Evolutionary conservation across 2,113 vertebrate genomes (phyloP), one percentile per base, ranked within the genome.

Genomic region (Madoqua kirkii): DNA sequence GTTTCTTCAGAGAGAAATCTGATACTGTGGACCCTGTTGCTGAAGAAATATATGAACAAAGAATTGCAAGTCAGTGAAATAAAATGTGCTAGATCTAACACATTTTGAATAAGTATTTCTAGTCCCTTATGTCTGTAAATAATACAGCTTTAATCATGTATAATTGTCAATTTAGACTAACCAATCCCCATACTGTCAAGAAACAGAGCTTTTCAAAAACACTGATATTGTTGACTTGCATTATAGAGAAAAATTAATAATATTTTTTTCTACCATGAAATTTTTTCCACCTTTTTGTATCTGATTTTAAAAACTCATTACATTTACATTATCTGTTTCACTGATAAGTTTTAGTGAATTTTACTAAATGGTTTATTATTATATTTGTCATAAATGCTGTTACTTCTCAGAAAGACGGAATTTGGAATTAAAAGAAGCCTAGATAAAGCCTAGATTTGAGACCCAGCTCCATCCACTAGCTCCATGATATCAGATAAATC

Each of bases 291-390:
- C 8, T 82, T 14, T 91, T 84, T 48, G 36, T 71, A 55, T 78
- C 33, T 95, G 9, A 76, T 55, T 67, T 89, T n/a, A 83, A 95
- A 94, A 91, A 81, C 27, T 94, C 10, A 67, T 93, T 83, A 91
- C 84, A 81, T 5, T 55, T 96, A 43, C 81, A 57, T 92, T 52
- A 79, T 86, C 13, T 79, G 15, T 40, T 93, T 87, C 14, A 59
- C 27, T 60, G 78, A 59, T 50, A 76, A 4, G 23, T 71, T 57
- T 87, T 78, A 83, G 40, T 89, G 45, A 33, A 60, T 96, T 96
- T 91, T 43, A 85, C 23, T 88, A 60, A 45, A 14, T 57, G 12
- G 50, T 13, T 93, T 85, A 60, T 60, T 92, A 76, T 60, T 92
- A 55, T 76, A 76, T 36, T 96, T 97, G 59, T 50, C 29, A n/a